phyloP scores from a whole-genome alignment of 2,113 vertebrate genomes.

The Neopipo cinnamomea region DNA sequence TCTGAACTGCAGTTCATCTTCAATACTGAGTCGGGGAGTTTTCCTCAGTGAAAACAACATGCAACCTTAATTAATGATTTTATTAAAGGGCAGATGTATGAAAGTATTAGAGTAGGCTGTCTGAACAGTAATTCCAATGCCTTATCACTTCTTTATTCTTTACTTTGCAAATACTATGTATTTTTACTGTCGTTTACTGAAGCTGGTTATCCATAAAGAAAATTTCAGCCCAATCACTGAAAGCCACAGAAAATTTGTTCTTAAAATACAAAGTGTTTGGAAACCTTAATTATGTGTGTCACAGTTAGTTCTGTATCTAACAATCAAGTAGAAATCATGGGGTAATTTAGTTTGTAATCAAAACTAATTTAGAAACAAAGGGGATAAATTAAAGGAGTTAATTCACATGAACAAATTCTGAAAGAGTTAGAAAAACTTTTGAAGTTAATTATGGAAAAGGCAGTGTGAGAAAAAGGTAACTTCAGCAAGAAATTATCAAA shows the following conservation, averaged over 20 bases:
- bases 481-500: slow-evolving; percentile 10
- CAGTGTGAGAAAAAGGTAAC: not conserved
- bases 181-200: not conserved
- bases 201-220: not conserved
- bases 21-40: not conserved
- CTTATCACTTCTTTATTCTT: not conserved
- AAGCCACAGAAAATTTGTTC: not conserved
- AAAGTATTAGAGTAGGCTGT: not conserved
- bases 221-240: not conserved
- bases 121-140: not conserved
- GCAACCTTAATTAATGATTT: not conserved
- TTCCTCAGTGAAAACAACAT: not conserved
- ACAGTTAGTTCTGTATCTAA: not conserved
- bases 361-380: not conserved
- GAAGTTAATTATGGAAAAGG: not conserved
- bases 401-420: not conserved
- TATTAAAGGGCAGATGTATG: not conserved
- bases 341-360: not conserved
- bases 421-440: not conserved
- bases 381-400: not conserved
- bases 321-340: not conserved
- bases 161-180: not conserved
- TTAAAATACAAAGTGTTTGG: not conserved
- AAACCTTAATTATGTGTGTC: not conserved
- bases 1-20: not conserved